Percentiles rank a stretch among this genome's conserved stretches.
phyloP scores from a whole-genome alignment of 2,113 vertebrate species.

The Pseudois nayaur region DNA sequence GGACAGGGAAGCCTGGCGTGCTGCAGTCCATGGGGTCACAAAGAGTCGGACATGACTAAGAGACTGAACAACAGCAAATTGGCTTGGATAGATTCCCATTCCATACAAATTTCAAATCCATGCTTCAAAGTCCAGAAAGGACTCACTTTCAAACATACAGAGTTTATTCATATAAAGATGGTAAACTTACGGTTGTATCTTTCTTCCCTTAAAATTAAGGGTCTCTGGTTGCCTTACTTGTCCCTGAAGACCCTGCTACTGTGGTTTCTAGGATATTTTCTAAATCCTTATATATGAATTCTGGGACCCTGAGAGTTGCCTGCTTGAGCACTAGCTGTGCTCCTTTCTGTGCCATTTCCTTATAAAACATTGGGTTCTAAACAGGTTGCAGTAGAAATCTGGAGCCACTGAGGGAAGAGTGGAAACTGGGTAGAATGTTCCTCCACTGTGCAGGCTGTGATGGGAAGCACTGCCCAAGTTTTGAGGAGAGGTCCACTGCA shows the following conservation, averaged over 20 bases:
- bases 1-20: background rate
- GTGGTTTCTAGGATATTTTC: background rate
- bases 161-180: background rate
- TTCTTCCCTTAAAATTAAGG: background rate
- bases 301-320: background rate
- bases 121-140: background rate
- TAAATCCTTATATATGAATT: conserved; percentile 25
- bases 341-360: background rate
- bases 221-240: background rate
- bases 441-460: background rate
- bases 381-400: background rate
- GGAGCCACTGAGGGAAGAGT: background rate
- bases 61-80: background rate
- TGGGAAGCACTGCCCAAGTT: background rate
- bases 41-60: background rate
- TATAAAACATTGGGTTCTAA: background rate
- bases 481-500: background rate
- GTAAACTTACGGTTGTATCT: background rate
- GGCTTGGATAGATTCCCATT: background rate
- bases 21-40: background rate
- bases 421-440: background rate
- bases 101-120: background rate
- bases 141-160: background rate
- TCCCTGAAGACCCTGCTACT: background rate
- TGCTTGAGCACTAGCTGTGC: background rate